Percentiles rank a stretch among this genome's conserved stretches.
phyloP scores from a whole-genome alignment of 2,888 invertebrate genomes.

The Lepidocyrtinus sp. region DNA sequence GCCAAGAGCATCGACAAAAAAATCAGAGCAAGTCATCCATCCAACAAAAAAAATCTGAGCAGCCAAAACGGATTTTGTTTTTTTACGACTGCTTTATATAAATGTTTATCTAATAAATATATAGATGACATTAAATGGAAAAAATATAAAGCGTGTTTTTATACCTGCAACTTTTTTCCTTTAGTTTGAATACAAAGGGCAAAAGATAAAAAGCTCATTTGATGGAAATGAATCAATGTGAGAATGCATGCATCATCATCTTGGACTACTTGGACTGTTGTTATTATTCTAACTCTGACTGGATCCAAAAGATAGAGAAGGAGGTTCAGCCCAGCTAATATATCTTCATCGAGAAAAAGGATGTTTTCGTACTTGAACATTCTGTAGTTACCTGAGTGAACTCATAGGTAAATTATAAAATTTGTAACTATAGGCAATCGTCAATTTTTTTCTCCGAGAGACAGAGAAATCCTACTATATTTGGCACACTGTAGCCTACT shows the following conservation, averaged over 20 bases:
- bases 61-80: conserved; percentile 56
- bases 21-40: conserved; percentile 23
- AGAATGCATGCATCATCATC: conserved; percentile 33
- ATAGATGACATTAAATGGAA: conserved; percentile 3
- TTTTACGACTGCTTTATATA: conserved; percentile 27
- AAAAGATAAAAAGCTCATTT: not conserved
- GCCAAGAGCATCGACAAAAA: conserved; percentile 2
- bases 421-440: not conserved
- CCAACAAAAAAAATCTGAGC: conserved; percentile 21
- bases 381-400: not conserved
- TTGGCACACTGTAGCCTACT: too few species aligned
- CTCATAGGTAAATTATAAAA: not conserved
- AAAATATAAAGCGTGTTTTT: conserved; percentile 5
- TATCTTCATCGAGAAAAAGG: conserved; percentile 54
- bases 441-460: not conserved
- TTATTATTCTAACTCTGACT: conserved; percentile 16
- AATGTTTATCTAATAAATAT: conserved; percentile 29
- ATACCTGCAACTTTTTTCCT: conserved; percentile 6
- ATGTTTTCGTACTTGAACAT: conserved; percentile 13
- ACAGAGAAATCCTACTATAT: not conserved
- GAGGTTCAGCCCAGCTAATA: conserved; percentile 53
- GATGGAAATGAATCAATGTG: conserved; percentile 42
- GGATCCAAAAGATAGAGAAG: conserved; percentile 30
- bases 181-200: not conserved
- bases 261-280: not conserved